Evolutionary conservation across 2,888 invertebrate genomes (phyloP), one percentile per base, ranked within the genome.

Genomic region (Tachina fera): DNA sequence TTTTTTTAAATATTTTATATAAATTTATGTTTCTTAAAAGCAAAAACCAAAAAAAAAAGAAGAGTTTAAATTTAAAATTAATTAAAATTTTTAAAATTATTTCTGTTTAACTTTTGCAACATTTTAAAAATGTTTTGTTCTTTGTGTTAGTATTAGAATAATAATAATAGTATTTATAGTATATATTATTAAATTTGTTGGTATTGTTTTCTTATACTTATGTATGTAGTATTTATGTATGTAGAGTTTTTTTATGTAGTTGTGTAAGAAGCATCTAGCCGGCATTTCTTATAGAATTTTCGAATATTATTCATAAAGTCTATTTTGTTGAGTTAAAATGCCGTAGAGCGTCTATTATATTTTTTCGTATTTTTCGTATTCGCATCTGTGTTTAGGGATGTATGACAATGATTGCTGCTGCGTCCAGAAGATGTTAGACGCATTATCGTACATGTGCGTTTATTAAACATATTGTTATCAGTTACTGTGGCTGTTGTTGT

Each of bases 261-360:
- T 11, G 47, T 72, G 43, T 76, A 53, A 65, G 70, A 71, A 79
- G 82, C 87, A 78, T 72, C 87, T 70, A 58, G 60, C 86, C 80
- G 47, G 51, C 87, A 87, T 86, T 87, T 87, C 75, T 1, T 58
- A 53, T 56, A 51, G 45, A 39, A 76, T 49, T 58, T 63, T 63
- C 22, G 22, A 70, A 79, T 39, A 39, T 41, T 31, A 4, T 68
- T 78, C 31, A 49, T 22, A 70, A 70, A 65, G 53, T 63, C 49
- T 63, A 68, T 89, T 88, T 49, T 10, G 31, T 75, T 75, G 53
- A 81, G 51, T 81, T 90, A 92, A 88, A 92, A 92, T 90, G 92
- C 92, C 87, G 92, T 92, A 88, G 92, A 92, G 89, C 92, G 92
- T 89, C 92, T 90, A 88, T 92, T 92, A 88, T 89, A 90, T 82